These are phyloP conservation scores for Athalia rosae DNA, from an alignment of 2,888 invertebrate genomes.

Conservation along the genomic window DNA sequence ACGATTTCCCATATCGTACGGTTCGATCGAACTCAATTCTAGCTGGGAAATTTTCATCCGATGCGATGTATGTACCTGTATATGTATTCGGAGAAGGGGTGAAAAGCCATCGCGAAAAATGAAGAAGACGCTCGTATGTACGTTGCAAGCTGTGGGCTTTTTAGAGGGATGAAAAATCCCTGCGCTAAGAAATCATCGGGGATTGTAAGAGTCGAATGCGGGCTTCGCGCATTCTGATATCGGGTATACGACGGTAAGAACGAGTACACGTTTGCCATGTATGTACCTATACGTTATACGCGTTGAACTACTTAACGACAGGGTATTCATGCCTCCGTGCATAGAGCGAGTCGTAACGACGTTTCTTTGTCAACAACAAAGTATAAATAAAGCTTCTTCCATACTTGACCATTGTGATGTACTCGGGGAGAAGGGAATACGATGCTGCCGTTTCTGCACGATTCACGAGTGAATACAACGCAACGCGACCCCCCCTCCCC, in stretches of 20 bases:
- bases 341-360: slow-evolving; percentile 61
- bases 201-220: not conserved
- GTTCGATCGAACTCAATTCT: not conserved
- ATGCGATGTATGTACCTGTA: no score
- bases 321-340: slow-evolving; percentile 54
- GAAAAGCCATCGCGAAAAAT: no score
- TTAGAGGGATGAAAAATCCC: not conserved
- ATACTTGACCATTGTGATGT: slow-evolving; percentile 65
- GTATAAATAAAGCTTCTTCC: slow-evolving; percentile 69
- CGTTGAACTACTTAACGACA: slow-evolving; percentile 69
- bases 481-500: slow-evolving; percentile 50
- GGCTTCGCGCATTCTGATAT: slow-evolving; percentile 15
- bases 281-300: slow-evolving; percentile 18
- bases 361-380: slow-evolving; percentile 68
- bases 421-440: slow-evolving; percentile 49
- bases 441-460: not conserved
- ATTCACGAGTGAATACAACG: slow-evolving; percentile 48
- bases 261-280: no score
- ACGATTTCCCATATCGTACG: slow-evolving; percentile 20
- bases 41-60: not conserved
- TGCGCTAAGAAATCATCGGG: not conserved
- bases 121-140: no score
- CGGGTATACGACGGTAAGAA: no score
- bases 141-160: not conserved
- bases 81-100: no score